Percentiles rank a stretch among this genome's conserved stretches.
Evolutionary conservation across 2,113 vertebrate species (phyloP).

Genomic region (Peucedramus taeniatus): DNA sequence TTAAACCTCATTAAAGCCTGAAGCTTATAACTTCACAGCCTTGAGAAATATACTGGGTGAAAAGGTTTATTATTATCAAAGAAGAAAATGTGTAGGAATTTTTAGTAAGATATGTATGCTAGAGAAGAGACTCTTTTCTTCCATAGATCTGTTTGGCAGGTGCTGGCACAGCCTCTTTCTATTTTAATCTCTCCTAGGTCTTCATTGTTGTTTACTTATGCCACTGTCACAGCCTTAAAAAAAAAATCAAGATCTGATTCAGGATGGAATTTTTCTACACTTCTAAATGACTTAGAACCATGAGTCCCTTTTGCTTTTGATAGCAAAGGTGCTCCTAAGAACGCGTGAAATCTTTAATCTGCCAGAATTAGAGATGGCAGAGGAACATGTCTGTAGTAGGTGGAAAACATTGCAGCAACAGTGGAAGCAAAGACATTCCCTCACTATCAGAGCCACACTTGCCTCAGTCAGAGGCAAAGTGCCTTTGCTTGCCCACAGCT

Average conservation of each 20-base stretch:
- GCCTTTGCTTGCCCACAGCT: background rate
- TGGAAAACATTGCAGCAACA: background rate
- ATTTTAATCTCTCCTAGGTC: background rate
- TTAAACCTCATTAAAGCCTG: background rate
- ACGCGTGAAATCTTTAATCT: background rate
- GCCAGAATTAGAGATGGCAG: background rate
- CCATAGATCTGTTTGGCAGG: background rate
- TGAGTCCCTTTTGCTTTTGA: background rate
- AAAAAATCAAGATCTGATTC: background rate
- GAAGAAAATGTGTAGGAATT: background rate
- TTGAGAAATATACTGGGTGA: background rate
- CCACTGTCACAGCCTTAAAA: background rate
- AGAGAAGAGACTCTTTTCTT: background rate
- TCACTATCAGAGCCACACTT: background rate
- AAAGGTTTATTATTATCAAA: background rate
- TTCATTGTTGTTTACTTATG: background rate
- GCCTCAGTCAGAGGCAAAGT: background rate
- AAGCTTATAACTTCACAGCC: background rate
- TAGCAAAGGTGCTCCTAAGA: background rate
- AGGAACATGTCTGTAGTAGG: rapidly evolving
- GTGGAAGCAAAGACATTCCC: background rate
- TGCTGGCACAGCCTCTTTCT: background rate
- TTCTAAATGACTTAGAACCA: background rate
- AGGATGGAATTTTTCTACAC: background rate
- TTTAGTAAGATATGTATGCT: background rate